Evolutionary conservation across 2,113 vertebrate genomes (phyloP).

Genomic region (Urocolius indicus): DNA sequence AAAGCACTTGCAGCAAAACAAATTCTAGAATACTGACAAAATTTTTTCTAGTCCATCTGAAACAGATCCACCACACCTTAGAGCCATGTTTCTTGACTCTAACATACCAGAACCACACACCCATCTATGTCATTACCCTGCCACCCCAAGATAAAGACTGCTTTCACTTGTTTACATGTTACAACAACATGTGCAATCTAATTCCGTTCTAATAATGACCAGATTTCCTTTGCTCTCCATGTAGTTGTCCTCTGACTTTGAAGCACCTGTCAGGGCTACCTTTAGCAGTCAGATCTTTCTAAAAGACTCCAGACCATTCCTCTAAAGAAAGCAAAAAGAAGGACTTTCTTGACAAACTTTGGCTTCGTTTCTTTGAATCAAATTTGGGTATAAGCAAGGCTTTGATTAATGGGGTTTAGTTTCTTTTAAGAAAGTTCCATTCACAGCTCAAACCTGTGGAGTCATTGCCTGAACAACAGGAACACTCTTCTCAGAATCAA

Average conservation of each 20-base stretch:
- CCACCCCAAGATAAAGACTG: not conserved
- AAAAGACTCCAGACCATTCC: not conserved
- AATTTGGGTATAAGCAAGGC: not conserved
- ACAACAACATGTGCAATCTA: not conserved
- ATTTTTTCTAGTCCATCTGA: not conserved
- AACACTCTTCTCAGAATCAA: not conserved
- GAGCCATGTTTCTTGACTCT: not conserved
- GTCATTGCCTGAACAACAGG: not conserved
- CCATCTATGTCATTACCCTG: not conserved
- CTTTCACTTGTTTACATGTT: not conserved
- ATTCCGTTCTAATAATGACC: not conserved
- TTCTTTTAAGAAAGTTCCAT: not conserved
- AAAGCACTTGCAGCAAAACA: not conserved
- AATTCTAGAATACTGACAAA: not conserved
- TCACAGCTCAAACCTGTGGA: not conserved
- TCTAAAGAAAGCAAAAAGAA: not conserved
- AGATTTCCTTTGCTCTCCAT: not conserved
- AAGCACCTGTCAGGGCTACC: not conserved
- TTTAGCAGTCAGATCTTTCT: not conserved
- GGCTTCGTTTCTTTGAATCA: not conserved
- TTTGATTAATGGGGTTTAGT: not conserved
- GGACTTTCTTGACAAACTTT: not conserved
- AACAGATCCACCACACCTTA: not conserved
- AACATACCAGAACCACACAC: not conserved
- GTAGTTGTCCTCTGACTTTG: not conserved